phyloP scores from a whole-genome alignment of 2,113 vertebrate species.

The Pogona vitticeps region DNA sequence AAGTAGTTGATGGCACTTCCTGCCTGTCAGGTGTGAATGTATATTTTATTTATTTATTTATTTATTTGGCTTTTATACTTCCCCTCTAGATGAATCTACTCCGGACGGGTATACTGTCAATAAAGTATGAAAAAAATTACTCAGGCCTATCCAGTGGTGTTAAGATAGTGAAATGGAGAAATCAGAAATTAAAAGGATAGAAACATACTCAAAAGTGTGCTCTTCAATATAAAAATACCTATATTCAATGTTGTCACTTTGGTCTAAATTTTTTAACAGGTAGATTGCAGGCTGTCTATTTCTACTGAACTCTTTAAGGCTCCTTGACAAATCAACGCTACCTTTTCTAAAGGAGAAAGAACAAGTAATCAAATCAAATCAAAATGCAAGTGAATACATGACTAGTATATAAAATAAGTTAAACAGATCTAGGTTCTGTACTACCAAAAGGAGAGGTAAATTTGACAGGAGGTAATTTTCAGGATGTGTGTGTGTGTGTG shows the following conservation, averaged over 20 bases:
- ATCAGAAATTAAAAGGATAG: neutral
- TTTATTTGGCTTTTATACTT: too few species aligned
- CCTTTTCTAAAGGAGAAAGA: neutral
- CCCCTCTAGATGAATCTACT: too few species aligned
- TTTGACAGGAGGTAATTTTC: neutral
- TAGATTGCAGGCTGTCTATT: too few species aligned
- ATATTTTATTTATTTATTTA: too few species aligned
- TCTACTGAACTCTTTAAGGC: too few species aligned
- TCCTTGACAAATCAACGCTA: neutral
- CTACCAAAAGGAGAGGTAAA: neutral
- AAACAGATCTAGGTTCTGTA: neutral
- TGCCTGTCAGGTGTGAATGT: neutral
- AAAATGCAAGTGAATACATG: too few species aligned
- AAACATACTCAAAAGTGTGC: neutral
- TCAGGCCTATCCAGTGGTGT: neutral
- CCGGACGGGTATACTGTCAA: constrained; percentile 6
- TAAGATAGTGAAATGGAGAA: neutral
- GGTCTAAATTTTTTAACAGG: neutral
- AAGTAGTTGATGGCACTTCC: neutral
- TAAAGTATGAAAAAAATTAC: constrained; percentile 1
- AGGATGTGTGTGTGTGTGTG: too few species aligned
- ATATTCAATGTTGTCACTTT: neutral
- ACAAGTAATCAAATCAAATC: neutral
- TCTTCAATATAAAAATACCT: neutral
- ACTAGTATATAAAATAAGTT: too few species aligned